These are phyloP conservation scores for Campoplex capitator DNA, from an alignment of 2,888 invertebrate species.

Conservation along the genomic window DNA sequence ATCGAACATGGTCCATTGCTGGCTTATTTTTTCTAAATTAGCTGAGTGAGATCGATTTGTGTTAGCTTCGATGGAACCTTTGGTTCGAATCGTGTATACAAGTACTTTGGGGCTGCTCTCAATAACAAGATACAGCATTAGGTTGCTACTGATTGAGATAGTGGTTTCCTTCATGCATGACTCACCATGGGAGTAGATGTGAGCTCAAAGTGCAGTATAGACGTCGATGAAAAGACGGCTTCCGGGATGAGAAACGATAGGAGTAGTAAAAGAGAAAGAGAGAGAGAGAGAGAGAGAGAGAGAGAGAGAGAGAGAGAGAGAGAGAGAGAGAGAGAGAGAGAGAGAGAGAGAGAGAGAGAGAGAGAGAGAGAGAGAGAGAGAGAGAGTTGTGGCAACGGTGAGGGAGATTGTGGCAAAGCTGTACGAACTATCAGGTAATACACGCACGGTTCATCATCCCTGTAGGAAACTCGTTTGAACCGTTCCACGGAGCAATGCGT, in stretches of 20 bases:
- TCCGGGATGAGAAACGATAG: constrained; percentile 20
- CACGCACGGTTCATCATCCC: constrained; percentile 21
- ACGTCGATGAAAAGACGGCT: constrained; percentile 33
- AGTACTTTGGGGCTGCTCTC: not conserved
- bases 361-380: no score
- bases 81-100: not conserved
- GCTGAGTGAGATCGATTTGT: not conserved
- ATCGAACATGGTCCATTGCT: not conserved
- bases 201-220: constrained; percentile 15
- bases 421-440: constrained; percentile 43
- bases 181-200: not conserved
- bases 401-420: constrained; percentile 9
- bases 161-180: not conserved
- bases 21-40: not conserved
- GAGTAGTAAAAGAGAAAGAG: constrained; percentile 6
- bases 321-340: not conserved
- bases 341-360: not conserved
- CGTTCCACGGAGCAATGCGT: constrained; percentile 3
- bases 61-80: not conserved
- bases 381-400: not conserved
- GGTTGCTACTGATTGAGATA: constrained; percentile 8
- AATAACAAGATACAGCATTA: constrained; percentile 24
- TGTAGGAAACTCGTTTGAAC: constrained; percentile 1
- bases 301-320: no score
- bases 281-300: not conserved